Base-by-base conservation (phyloP, 1,140 invertebrate species). In the Drosophila subpulchrella region DNA sequence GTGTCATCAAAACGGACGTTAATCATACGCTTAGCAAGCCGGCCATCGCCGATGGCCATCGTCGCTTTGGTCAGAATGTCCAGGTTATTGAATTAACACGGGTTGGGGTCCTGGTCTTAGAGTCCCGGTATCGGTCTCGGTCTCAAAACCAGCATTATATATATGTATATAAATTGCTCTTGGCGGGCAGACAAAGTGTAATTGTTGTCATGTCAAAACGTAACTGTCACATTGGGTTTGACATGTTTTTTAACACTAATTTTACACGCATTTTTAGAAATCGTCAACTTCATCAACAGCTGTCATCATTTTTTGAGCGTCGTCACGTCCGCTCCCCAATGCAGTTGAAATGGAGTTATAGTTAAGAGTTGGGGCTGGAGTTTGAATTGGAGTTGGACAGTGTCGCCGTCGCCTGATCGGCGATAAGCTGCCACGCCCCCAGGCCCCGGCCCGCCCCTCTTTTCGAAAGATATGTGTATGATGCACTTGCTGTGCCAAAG, bases 231-330 rank as follows among this genome's bases (percentile, higher is more conserved):
- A 84, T 89, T 86, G 83, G 51, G 80, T 89, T 78, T 89, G 84
- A 89, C 84, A 89, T 89, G 84, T 89, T 89, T 89, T 84, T 89
- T 81, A 89, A 89, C 84, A 89, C 84, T 84, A 84, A 89, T 89
- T 89, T 89, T 89, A 89, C 84, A 89, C 83, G 84, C 84, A 89
- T 89, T 84, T 89, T 89, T 89, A 89, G 84, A 89, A 90, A 89
- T 89, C 84, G 84, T 89, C 84, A 89, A 84, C 84, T 88, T 89
- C 83, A 89, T 88, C 83, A 88, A 60, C 83, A 80, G 84, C 83
- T 89, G 83, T 89, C 84, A 88, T 83, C 83, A 81, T 84, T 88
- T 78, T 81, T 76, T 66, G 67, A 85, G 78, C 82, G 78, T 88
- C 70, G 78, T 88, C 82, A 86, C 82, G 82, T 83, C 79, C 79